A percentile compares a stretch with the other conserved stretches of the same genome.
These are phyloP conservation scores for Schizaphis graminum DNA, from an alignment of 2,888 invertebrate genomes.

Conservation along the genomic window DNA sequence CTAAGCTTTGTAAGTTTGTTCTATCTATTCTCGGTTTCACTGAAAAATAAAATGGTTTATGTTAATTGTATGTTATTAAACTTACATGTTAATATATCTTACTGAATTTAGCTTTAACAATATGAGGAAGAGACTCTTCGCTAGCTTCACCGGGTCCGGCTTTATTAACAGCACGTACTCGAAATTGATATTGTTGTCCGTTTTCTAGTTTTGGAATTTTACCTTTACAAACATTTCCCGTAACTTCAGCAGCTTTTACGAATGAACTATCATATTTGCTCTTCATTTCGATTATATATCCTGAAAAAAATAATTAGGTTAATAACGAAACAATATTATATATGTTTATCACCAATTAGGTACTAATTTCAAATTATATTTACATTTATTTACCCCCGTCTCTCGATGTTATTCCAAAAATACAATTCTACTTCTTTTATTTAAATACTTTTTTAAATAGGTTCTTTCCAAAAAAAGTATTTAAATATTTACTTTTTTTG, in stretches of 20 bases:
- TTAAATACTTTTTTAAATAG: not conserved
- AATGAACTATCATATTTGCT: conserved; percentile 88
- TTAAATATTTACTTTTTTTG: not conserved
- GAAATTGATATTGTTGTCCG: conserved; percentile 96
- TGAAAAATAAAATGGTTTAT: conserved; percentile 70
- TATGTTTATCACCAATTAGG: not conserved
- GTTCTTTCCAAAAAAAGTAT: not conserved
- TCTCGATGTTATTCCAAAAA: not conserved
- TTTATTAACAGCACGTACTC: conserved; percentile 94
- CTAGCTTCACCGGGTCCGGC: conserved; percentile 94
- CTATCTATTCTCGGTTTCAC: conserved; percentile 96
- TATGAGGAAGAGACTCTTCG: conserved; percentile 92
- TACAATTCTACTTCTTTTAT: not conserved
- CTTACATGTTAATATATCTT: conserved; percentile 72
- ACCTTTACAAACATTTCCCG: conserved; percentile 87
- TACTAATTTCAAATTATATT: not conserved
- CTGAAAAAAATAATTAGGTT: conserved; percentile 66
- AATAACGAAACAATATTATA: not conserved
- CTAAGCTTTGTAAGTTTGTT: conserved; percentile 85
- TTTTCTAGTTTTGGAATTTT: conserved; percentile 91
- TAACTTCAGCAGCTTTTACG: conserved; percentile 87
- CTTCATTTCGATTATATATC: conserved; percentile 92
- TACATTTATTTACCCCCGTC: not conserved
- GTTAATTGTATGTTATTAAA: not conserved
- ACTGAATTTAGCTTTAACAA: conserved; percentile 90